These are phyloP conservation scores for Drosophila novamexicana DNA, from an alignment of 1,140 invertebrate species.

Conservation along the genomic window DNA sequence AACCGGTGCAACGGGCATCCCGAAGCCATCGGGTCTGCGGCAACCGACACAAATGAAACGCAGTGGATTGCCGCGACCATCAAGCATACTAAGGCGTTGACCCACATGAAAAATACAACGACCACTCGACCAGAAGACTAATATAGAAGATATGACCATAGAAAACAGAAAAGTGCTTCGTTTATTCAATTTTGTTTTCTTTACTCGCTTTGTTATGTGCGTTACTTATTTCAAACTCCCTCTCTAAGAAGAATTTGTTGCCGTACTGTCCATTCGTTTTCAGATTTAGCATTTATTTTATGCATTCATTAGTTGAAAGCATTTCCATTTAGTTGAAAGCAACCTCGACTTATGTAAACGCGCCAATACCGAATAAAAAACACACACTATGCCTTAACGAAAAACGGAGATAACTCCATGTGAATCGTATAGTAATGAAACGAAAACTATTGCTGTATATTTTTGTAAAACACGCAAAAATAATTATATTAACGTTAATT, in stretches of 20 bases:
- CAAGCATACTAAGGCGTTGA: constrained; percentile 69
- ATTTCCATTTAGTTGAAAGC: constrained; percentile 35
- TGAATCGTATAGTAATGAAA: constrained; percentile 17
- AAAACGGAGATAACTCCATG: constrained; percentile 17
- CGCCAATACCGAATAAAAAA: not conserved
- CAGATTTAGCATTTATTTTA: constrained; percentile 30
- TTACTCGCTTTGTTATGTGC: constrained; percentile 4
- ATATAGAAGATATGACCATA: not conserved
- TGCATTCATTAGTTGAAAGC: not conserved
- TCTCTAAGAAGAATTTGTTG: constrained; percentile 15
- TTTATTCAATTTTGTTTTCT: constrained; percentile 7
- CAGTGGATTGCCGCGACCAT: constrained; percentile 77
- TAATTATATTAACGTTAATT: constrained; percentile 29
- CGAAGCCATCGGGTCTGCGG: constrained; percentile 77
- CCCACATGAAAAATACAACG: constrained; percentile 2
- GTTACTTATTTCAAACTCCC: constrained; percentile 4
- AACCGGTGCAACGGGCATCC: constrained; percentile 71
- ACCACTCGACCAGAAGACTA: constrained; percentile 9
- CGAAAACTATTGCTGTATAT: constrained; percentile 36
- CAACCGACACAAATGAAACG: constrained; percentile 76
- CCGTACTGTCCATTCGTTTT: constrained; percentile 10
- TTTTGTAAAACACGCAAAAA: constrained; percentile 35
- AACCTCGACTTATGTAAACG: not conserved
- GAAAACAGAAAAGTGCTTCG: not conserved
- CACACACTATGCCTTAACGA: constrained; percentile 49